Base-by-base conservation (phyloP, 2,797 vertebrate species). In the Urosaurus nigricauda region DNA sequence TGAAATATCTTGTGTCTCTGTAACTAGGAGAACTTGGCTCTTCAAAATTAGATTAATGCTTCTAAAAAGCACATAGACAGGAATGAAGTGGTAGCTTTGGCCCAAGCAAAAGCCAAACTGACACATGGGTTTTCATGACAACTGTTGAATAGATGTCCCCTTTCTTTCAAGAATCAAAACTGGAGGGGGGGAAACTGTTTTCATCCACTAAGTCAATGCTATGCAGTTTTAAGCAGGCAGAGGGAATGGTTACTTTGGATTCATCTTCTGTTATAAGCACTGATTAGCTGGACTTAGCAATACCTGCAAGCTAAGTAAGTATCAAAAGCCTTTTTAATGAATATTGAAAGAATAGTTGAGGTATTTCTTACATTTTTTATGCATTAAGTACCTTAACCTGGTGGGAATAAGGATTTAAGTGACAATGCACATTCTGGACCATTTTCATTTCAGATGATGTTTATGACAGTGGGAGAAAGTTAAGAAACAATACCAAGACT, bases 251-350 rank as follows among this genome's bases (percentile, higher is more conserved):
- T 77, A 53, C 13, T 75, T 37, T 77, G 32, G 40, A 53, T 53
- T 74, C 58, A 35, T 51, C 6, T 77, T 83, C 21, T 19, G 9
- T 65, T 83, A 53, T 65, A 24, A 24, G 82, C n/a, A 32, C 21
- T 51, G 53, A 81, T 73, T 60, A 58, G 21, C 53, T 60, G 37
- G 71, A 75, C 32, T 51, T 35, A 74, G n/a, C 71, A 77, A 65
- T 58, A 24, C 21, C 81, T 83, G 56, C 32, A 65, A 74, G 56
- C 43, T 65, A 83, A 53, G 87, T 88, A 88, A 83, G 87, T 83
- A 83, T 83, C 77, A 29, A 21, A 82, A 37, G 4, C 16, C 26
- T 37, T 83, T 87, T 51, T 17, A 51, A 88, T 78, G 29, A 68
- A 83, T 74, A 60, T 73, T 56, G 29, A 75, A 68, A 35, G 35